A percentile compares a stretch with the other conserved stretches of the same genome.
Evolutionary conservation across 1,140 invertebrate species (phyloP).

Genomic region (Euwallacea similis): DNA sequence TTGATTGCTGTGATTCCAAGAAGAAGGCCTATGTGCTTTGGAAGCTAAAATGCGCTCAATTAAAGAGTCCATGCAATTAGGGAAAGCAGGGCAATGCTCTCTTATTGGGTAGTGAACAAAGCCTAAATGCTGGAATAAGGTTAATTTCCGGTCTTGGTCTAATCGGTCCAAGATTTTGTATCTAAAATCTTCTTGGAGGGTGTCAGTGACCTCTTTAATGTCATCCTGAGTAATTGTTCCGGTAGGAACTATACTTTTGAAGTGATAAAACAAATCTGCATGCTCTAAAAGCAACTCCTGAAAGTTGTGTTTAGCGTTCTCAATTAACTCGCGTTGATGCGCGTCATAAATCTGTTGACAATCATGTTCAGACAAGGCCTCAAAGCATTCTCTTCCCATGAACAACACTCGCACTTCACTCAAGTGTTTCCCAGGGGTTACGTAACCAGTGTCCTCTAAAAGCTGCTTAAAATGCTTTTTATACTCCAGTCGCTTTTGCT

Average conservation of each 20-base stretch:
- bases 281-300: conserved; percentile 92
- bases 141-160: conserved; percentile 91
- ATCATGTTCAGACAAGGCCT: conserved; percentile 86
- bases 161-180: conserved; percentile 91
- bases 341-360: conserved; percentile 92
- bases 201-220: conserved; percentile 90
- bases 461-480: conserved; percentile 92
- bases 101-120: conserved; percentile 94
- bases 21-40: conserved; percentile 69
- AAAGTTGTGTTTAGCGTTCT: conserved; percentile 90
- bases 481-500: conserved; percentile 88
- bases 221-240: conserved; percentile 92
- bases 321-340: conserved; percentile 90
- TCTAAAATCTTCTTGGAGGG: conserved; percentile 88
- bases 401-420: conserved; percentile 92
- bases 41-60: conserved; percentile 75
- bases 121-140: conserved; percentile 92
- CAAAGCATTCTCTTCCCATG: conserved; percentile 94
- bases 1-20: conserved; percentile 69
- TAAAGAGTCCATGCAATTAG: conserved; percentile 87
- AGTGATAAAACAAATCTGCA: conserved; percentile 92
- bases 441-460: conserved; percentile 91
- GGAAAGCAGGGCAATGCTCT: conserved; percentile 90
- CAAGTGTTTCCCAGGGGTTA: conserved; percentile 89
- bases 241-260: conserved; percentile 85